phyloP scores from a whole-genome alignment of 2,113 vertebrate genomes.

The Baryphthengus martii region DNA sequence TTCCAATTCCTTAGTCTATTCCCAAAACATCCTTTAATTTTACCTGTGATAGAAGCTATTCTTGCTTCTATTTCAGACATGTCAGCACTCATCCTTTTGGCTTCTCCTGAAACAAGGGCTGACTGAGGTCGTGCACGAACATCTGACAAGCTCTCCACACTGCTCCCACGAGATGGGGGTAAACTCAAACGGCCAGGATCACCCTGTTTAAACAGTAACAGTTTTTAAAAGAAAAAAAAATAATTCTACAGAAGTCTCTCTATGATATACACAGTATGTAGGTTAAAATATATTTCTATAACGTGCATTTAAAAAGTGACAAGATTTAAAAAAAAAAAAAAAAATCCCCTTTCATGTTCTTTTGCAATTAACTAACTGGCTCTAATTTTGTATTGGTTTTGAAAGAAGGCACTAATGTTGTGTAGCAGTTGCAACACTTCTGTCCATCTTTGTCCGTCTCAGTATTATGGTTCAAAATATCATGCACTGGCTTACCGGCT shows the following conservation, averaged over 20 bases:
- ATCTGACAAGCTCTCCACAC: slow-evolving; percentile 89
- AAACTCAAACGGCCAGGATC: slow-evolving; percentile 86
- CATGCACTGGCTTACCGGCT: slow-evolving; percentile 62
- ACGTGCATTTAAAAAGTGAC: neutral
- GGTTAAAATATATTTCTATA: neutral
- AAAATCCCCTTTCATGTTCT: neutral
- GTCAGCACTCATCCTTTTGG: slow-evolving; percentile 94
- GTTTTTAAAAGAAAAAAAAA: neutral
- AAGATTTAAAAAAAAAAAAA: neutral
- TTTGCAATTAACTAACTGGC: neutral
- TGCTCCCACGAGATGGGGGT: slow-evolving; percentile 93
- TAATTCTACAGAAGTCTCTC: neutral
- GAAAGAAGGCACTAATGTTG: neutral
- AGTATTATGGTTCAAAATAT: neutral
- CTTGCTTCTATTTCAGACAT: slow-evolving; percentile 94
- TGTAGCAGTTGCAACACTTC: neutral
- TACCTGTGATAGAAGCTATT: slow-evolving; percentile 88
- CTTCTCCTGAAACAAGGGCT: slow-evolving; percentile 79
- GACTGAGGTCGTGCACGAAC: slow-evolving; percentile 74
- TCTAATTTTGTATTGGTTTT: neutral
- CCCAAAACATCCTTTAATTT: slow-evolving; percentile 14
- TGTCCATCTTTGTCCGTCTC: neutral
- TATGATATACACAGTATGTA: neutral
- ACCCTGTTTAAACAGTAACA: slow-evolving; percentile 73
- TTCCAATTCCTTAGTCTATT: neutral